phyloP scores from a whole-genome alignment of 2,113 vertebrate genomes.

The Phrynosoma platyrhinos region DNA sequence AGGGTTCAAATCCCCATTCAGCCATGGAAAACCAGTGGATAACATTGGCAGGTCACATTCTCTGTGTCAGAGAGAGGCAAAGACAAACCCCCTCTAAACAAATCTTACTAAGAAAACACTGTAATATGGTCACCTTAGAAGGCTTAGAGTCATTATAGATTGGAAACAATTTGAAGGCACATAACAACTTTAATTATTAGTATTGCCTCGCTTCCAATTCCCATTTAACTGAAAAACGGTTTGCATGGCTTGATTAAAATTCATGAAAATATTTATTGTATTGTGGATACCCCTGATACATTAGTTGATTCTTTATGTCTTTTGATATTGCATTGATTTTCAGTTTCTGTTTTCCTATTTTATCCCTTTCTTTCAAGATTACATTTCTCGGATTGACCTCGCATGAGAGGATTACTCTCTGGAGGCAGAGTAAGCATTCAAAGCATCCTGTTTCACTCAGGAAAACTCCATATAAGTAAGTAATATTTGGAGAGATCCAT shows the following conservation, averaged over 20 bases:
- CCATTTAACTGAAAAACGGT: background rate
- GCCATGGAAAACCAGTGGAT: no score
- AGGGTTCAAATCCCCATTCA: no score
- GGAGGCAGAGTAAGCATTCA: slow-evolving; percentile 80
- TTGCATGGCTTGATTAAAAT: slow-evolving; percentile 2
- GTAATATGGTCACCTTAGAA: no score
- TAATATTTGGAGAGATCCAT: background rate
- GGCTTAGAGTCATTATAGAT: no score
- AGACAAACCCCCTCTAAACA: no score
- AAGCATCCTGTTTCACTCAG: slow-evolving; percentile 83
- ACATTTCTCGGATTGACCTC: slow-evolving; percentile 90
- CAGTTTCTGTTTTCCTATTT: fast-evolving
- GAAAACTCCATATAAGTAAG: slow-evolving; percentile 95
- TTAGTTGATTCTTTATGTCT: background rate
- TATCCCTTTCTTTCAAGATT: slow-evolving; percentile 74
- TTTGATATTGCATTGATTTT: background rate
- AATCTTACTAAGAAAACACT: no score
- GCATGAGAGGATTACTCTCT: slow-evolving; percentile 85
- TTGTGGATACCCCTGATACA: background rate
- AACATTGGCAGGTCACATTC: no score
- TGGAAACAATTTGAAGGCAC: background rate
- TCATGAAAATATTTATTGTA: background rate
- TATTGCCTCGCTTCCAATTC: background rate
- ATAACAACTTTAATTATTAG: background rate
- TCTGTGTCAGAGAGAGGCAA: no score